Conservation (phyloP, 1,140 invertebrate species). For the Cyphomyrmex costatus region DNA sequence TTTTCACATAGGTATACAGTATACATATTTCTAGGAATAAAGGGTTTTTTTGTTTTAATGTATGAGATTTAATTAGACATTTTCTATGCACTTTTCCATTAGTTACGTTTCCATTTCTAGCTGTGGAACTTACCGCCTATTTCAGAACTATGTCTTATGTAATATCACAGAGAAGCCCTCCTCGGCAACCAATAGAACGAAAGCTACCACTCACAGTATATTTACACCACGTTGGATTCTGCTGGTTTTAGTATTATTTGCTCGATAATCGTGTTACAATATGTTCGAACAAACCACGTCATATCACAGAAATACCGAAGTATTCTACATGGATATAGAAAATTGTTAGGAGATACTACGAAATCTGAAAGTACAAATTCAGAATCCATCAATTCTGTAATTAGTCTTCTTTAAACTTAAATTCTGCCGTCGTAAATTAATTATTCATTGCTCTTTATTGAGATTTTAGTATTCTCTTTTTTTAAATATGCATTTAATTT, state of each 20-base stretch:
- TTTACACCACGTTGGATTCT: background rate
- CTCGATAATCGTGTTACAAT: constrained; percentile 16
- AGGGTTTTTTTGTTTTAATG: background rate
- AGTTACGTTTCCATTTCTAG: constrained; percentile 4
- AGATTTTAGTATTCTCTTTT: background rate
- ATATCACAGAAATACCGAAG: background rate
- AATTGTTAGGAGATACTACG: background rate
- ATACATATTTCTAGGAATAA: background rate
- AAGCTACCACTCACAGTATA: background rate
- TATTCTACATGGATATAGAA: background rate
- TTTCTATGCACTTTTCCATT: background rate
- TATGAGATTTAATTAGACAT: constrained; percentile 27
- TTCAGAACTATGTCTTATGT: constrained; percentile 33
- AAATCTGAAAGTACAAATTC: background rate
- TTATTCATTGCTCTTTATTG: background rate
- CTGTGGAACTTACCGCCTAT: background rate
- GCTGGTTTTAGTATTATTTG: constrained; percentile 14
- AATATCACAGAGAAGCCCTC: constrained; percentile 39
- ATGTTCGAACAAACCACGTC: background rate
- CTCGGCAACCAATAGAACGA: constrained; percentile 31
- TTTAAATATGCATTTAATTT: background rate
- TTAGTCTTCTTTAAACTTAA: background rate
- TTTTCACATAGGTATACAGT: background rate
- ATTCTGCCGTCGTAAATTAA: background rate
- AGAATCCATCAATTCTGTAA: background rate